Base-by-base conservation (phyloP, 2,113 vertebrate species). In the Spea bombifrons region DNA sequence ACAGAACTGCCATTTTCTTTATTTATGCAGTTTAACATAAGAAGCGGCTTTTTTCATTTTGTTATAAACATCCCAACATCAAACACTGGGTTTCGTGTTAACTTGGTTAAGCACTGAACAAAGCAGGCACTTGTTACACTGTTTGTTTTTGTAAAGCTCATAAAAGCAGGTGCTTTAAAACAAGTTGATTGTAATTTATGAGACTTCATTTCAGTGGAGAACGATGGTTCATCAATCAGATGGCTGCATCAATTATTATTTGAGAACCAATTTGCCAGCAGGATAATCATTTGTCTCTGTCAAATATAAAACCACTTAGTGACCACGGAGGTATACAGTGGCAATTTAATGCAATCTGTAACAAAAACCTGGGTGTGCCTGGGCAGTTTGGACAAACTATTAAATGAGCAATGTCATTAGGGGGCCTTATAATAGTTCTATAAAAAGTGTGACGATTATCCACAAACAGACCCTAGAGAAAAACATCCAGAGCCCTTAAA, bases 241-340 rank as follows among this genome's bases (percentile, higher is more conserved):
- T 74, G 65, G 66, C 71, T 61, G 44, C 65, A 74, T 50, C 16
- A 49, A 49, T 44, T n/a, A 74, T 67, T 44, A 80, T 61, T 45
- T 50, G 74, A 64, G 46, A 80, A 80, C 57, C 78, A 74, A 80
- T 74, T 57, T n/a, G 17, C 50, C 66, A 47, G 52, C 16, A 61
- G 16, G 64, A 74, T 45, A 67, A 73, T 80, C 67, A 74, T 80
- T 68, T 74, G 65, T 80, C 78, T 80, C 78, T 80, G 78, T 80
- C 78, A 80, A 67, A 73, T 74, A 55, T 80, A 63, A 80, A 80
- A 74, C 71, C 78, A 80, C 78, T 80, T 80, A 80, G 71, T 61
- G 71, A 68, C 8, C 43, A 61, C 6, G n/a, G 55, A 64, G 78
- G 66, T 80, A 74, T 68, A 73, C n/a, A 72, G 16, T 45, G 3